Base-by-base conservation (phyloP, 2,888 invertebrate genomes). In the Callyntrura guangdongensis region DNA sequence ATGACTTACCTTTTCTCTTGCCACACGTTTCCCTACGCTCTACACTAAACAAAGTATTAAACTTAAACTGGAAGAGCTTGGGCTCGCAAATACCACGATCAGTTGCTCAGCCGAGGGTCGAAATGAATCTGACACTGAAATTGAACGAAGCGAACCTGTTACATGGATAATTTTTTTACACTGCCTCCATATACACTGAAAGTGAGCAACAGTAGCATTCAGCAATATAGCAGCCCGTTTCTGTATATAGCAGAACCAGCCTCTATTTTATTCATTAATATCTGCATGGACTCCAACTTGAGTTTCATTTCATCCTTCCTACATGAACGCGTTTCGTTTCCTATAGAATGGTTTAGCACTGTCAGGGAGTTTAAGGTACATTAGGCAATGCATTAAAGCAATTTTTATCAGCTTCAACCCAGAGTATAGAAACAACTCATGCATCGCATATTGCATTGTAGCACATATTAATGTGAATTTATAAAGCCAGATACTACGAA, bases 91-190 rank as follows among this genome's bases (percentile, higher is more conserved):
- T 61, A 36, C 17, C 56, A 83, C 83, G 20, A 87, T 36, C 36
- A 36, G 27, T 69, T 67, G 69, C 17, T 87, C 87, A 22, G 81
- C 14, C 67, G 69, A 87, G 53, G 77, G 81, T 67, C 61, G 81
- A 81, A 79, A 87, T 67, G 87, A 67, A 49, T 87, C 87, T 87
- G 87, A 87, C 87, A 85, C 74, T 87, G 87, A 87, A 81, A 81
- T 9, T 79, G 67, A 53, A 67, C 17, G 45, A 36, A 85, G 59
- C 85, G 67, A 87, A 87, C 87, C 87, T 87, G 87, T 81, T 87
- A 81, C 67, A 87, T 87, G 87, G 81, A 67, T 49, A 81, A 86
- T 77, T 61, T 83, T 82, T 61, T 47, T 77, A n/a, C 20, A 83
- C 67, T 47, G 83, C 49, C 67, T 25, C 20, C 3, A 61, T 17